Evolutionary conservation across 2,888 invertebrate species (phyloP).

Genomic region (Sphaerophoria taeniata): DNA sequence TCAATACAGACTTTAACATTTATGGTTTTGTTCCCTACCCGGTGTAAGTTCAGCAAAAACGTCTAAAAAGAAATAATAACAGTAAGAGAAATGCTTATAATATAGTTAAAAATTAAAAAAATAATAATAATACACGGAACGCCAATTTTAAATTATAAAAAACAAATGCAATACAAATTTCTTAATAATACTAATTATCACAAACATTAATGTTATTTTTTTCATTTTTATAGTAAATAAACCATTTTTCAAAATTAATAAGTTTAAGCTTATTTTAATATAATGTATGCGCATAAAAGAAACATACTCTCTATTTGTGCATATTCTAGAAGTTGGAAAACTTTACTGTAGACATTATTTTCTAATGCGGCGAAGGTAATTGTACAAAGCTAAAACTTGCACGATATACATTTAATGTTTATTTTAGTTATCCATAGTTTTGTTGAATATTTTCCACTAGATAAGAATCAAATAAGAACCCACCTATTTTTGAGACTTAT

Average conservation of each 20-base stretch:
- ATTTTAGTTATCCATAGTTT: slow-evolving; percentile 2
- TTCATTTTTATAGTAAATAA: slow-evolving; percentile 37
- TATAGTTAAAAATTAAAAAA: slow-evolving; percentile 9
- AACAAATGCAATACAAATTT: slow-evolving; percentile 46
- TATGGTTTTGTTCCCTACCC: too few relatives aligned
- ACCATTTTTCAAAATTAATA: slow-evolving; percentile 36
- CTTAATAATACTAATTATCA: slow-evolving; percentile 39
- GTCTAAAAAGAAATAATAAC: neutral
- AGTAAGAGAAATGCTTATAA: too few relatives aligned
- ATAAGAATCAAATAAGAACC: slow-evolving; percentile 61
- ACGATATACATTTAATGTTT: slow-evolving; percentile 28
- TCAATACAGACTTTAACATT: too few relatives aligned
- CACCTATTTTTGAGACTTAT: slow-evolving; percentile 69
- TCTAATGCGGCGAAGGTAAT: slow-evolving; percentile 26
- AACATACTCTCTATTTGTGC: neutral
- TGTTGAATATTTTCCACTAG: slow-evolving; percentile 57
- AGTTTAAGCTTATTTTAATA: neutral
- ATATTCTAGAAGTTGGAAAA: neutral
- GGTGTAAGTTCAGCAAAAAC: neutral
- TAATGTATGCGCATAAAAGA: neutral
- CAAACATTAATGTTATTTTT: slow-evolving; percentile 41
- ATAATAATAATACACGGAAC: slow-evolving; percentile 19
- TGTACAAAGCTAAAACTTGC: slow-evolving; percentile 55
- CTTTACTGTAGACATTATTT: slow-evolving; percentile 32
- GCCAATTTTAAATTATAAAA: slow-evolving; percentile 50